Conservation (phyloP, 2,797 vertebrate genomes). For the Lacerta bilineata region DNA sequence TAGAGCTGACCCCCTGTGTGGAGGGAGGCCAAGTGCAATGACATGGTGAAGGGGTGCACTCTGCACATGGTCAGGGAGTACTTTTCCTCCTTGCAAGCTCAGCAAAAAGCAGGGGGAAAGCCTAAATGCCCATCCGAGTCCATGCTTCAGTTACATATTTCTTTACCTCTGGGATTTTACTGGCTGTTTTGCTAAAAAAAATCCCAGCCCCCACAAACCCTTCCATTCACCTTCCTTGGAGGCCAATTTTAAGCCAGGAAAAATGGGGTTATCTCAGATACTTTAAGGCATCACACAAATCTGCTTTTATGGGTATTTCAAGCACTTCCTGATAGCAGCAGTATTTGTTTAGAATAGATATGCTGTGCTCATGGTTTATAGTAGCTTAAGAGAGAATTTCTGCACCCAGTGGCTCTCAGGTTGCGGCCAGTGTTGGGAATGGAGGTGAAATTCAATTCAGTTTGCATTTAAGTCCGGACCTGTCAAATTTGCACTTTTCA, state of each 20-base stretch:
- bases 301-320: conserved; percentile 28
- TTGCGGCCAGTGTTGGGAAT: too few relatives aligned
- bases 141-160: neutral
- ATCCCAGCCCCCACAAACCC: neutral
- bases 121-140: too few relatives aligned
- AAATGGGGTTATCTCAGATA: neutral
- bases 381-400: neutral
- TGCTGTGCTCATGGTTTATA: neutral
- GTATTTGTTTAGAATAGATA: neutral
- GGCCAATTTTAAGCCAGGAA: conserved; percentile 2
- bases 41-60: neutral
- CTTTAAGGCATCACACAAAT: neutral
- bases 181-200: neutral
- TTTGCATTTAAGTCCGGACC: too few relatives aligned
- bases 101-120: neutral
- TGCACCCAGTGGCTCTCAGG: neutral
- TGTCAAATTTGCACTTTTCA: too few relatives aligned
- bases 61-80: neutral
- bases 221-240: neutral
- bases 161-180: neutral
- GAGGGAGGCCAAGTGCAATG: neutral
- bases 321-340: neutral
- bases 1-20: neutral
- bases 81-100: neutral
- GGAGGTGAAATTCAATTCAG: too few relatives aligned